Evolutionary conservation across 2,113 vertebrate genomes (phyloP).

Genomic region (Myanophis thanlyinensis): DNA sequence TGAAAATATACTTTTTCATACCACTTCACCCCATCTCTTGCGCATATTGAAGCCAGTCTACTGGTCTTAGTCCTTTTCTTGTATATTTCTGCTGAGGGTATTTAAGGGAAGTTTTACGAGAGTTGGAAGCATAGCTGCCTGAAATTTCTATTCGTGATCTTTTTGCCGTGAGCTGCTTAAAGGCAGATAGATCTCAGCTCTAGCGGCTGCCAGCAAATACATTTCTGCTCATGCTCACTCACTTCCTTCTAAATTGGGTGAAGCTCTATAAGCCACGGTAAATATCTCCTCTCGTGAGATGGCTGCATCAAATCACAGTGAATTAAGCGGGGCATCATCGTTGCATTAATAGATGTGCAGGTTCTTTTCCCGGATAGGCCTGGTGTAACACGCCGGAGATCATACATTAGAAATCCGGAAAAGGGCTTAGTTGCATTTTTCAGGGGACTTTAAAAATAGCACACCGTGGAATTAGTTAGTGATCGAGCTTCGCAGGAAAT

Average conservation of each 20-base stretch:
- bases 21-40: not conserved
- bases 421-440: not conserved
- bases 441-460: not conserved
- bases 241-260: not conserved
- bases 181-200: not conserved
- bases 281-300: not conserved
- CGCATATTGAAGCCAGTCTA: conserved; percentile 18
- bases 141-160: not conserved
- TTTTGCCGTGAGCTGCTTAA: rapidly evolving
- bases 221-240: not conserved
- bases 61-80: not conserved
- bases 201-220: not conserved
- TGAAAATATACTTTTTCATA: conserved; percentile 21
- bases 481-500: not conserved
- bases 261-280: not conserved
- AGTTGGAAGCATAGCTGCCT: not conserved
- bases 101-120: not conserved
- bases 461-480: not conserved
- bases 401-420: not conserved
- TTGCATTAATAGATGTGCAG: not conserved
- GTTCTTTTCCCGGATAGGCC: not conserved
- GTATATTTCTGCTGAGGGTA: not conserved
- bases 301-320: not conserved
- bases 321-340: not conserved
- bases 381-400: not conserved